These are phyloP conservation scores for Cyaniris semiargus DNA, from an alignment of 2,888 invertebrate species.

Conservation along the genomic window DNA sequence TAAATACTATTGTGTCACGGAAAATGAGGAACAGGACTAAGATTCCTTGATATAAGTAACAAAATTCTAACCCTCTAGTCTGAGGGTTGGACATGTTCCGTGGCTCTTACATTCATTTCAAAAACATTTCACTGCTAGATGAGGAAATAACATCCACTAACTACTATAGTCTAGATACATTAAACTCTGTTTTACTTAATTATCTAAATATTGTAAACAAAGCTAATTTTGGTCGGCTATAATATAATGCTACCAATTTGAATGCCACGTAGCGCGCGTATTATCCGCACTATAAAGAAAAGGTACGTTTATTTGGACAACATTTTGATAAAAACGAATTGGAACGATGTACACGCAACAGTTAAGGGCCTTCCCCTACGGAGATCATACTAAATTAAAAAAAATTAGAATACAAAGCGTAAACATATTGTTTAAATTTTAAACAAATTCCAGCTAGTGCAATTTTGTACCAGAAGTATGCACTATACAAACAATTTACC, in stretches of 20 bases:
- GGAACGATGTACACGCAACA: no score
- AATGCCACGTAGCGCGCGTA: no score
- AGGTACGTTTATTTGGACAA: no score
- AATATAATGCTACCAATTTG: no score
- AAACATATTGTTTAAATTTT: not conserved
- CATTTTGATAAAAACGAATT: no score
- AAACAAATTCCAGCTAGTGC: slow-evolving; percentile 17
- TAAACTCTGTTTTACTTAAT: no score
- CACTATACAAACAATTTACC: slow-evolving; percentile 3
- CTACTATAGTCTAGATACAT: no score
- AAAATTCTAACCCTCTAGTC: not conserved
- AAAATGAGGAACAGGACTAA: not conserved
- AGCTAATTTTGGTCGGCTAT: no score
- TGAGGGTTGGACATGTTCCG: not conserved
- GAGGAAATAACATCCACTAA: not conserved
- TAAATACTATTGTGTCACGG: not conserved
- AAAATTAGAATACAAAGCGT: not conserved
- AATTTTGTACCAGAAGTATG: not conserved
- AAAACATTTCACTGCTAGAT: not conserved
- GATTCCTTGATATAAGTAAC: not conserved
- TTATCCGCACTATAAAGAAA: no score
- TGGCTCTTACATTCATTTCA: not conserved
- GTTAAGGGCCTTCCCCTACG: no score
- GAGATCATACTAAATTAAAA: not conserved
- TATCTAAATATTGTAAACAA: no score